Evolutionary conservation across 1,140 invertebrate species (phyloP), one percentile per base, ranked within the genome.

Genomic region (Rhynchophorus ferrugineus): DNA sequence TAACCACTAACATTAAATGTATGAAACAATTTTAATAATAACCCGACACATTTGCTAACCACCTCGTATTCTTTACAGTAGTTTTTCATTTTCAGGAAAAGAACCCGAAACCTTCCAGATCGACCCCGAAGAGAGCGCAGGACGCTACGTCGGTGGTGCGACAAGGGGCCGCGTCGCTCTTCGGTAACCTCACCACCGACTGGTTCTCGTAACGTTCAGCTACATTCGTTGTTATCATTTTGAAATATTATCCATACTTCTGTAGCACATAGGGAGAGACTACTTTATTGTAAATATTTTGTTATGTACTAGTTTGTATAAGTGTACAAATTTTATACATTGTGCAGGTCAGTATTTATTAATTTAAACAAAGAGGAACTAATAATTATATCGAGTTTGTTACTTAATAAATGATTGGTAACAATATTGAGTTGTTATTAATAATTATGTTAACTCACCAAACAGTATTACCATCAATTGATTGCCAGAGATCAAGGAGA

Each of bases 111-210:
- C 41, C 22, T 7, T 13, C 29, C 14, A 49, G 64, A 56, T 49
- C 61, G 61, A 50, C 46, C 35, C n/a, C 46, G 18, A 65, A 59
- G 43, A 66, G 62, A 56, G 19, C 45, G 6, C 43, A 58, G 36
- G 59, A 64, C 22, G 37, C 62, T 3, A 33, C 56, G 34, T 64
- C 54, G 36, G 70, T 70, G 0, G 77, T 82, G 9, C 75, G 81
- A 52, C 83, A 81, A 22, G 78, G 82, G 29, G 84, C 84, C 3
- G 81, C 83, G 1, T 82, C 84, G 0, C 81, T 88, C 68, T 87
- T 87, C 63, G 84, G 83, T 20, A 82, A 80, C 2, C 84, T 88
- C 78, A 83, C 84, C 2, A 82, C 81, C 11, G 85, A 87, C 64
- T 87, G 85, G 84, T 87, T 87, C 50, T 69, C 65, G 58, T 68